Base-by-base conservation (phyloP, 1,140 invertebrate genomes). In the Trinorchestia longiramus region DNA sequence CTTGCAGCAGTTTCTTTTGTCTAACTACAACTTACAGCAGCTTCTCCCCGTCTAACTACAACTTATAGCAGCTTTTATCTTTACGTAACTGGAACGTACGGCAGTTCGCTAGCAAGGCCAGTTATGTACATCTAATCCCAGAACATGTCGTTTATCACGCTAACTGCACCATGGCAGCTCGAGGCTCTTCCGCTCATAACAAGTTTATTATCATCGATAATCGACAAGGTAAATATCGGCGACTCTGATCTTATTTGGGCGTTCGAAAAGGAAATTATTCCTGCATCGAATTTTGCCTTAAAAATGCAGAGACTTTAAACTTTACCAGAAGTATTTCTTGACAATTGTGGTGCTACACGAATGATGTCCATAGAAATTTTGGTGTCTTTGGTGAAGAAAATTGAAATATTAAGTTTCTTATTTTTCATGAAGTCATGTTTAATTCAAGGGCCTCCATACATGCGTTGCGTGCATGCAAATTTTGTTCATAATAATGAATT, bases 121-220 rank as follows among this genome's bases (percentile, higher is more conserved):
- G 62, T 36, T 77, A 77, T 11, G 36, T 28, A 36, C 36, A 77
- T 77, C 62, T 91, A 44, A 42, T 23, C 88, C 28, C 19, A 91
- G 43, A 91, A 43, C 88, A 91, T 42, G 43, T 47, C 92, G 44
- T 94, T 94, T n/a, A 19, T 94, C 92, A 94, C 36, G 11, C 36
- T 43, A 94, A 94, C 44, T 40, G 92, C 92, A 94, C 92, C 92
- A 19, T 19, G 36, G 44, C 41, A 47, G 36, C 3, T 44, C 44
- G 19, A 45, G 15, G 43, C 44, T 3, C 8, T 40, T 8, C 43
- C 43, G 43, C 44, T 94, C 92, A 94, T 94, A 94, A 94, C 92
- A 94, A 47, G 92, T 94, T 94, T 94, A 94, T 94, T 94, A 94
- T 94, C 92, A 94, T 94, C 92, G 92, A 94, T 94, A 94, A 94